phyloP scores from a whole-genome alignment of 2,113 vertebrate species.

The Pionites leucogaster region DNA sequence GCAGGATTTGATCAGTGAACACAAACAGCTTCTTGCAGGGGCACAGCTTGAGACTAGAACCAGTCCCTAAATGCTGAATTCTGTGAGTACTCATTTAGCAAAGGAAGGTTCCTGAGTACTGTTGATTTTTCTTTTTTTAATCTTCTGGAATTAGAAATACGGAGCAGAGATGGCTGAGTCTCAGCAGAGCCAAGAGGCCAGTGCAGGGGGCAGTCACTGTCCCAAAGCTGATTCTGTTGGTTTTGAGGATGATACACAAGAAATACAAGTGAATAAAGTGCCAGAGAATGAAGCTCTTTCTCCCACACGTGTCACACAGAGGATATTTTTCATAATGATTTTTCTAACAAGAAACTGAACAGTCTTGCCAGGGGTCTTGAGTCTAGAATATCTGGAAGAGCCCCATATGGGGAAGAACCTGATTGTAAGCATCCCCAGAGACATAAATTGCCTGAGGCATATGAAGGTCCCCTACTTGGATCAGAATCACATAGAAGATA shows the following conservation, averaged over 20 bases:
- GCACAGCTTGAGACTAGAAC: not conserved
- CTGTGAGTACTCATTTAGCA: not conserved
- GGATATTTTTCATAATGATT: slow-evolving; percentile 62
- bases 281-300: not conserved
- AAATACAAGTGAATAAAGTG: not conserved
- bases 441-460: slow-evolving; percentile 38
- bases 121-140: not conserved
- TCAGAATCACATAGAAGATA: slow-evolving; percentile 46
- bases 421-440: slow-evolving; percentile 48
- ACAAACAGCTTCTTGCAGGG: not conserved
- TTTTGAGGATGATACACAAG: not conserved
- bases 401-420: slow-evolving; percentile 70
- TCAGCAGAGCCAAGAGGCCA: not conserved
- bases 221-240: not conserved
- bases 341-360: slow-evolving; percentile 22
- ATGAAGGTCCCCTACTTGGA: slow-evolving; percentile 68
- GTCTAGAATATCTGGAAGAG: slow-evolving; percentile 71
- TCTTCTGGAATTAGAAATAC: not conserved
- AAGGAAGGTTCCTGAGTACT: not conserved
- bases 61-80: not conserved
- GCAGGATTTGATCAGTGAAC: not conserved
- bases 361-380: slow-evolving; percentile 38
- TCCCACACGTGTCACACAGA: not conserved
- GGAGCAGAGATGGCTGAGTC: not conserved
- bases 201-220: not conserved